These are phyloP conservation scores for Triplophysa bombifrons DNA, from an alignment of 2,797 vertebrate species.

Conservation along the genomic window DNA sequence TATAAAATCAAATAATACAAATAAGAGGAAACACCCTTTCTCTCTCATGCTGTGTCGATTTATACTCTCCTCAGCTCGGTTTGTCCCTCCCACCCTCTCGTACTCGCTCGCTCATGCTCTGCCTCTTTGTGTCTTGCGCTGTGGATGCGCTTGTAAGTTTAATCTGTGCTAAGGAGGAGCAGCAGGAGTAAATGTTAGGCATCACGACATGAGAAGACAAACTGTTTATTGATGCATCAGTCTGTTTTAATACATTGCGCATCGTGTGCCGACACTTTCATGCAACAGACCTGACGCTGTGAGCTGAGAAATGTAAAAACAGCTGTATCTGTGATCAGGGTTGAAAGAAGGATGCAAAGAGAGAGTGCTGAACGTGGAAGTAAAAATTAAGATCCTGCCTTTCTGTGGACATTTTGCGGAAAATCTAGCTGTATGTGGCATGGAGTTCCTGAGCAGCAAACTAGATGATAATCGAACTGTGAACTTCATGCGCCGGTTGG, in stretches of 20 bases:
- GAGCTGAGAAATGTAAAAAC: conserved; percentile 63
- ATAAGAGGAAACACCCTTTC: conserved; percentile 51
- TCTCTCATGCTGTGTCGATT: conserved; percentile 62
- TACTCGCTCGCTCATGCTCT: conserved; percentile 48
- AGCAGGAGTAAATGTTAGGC: conserved; percentile 61
- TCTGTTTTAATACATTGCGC: conserved; percentile 52
- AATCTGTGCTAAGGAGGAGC: conserved; percentile 68
- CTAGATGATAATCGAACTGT: not conserved
- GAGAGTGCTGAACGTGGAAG: conserved; percentile 1
- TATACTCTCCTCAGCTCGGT: conserved; percentile 39
- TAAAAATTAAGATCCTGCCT: conserved; percentile 40
- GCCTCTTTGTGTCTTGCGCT: conserved; percentile 59
- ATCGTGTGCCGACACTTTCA: conserved; percentile 55
- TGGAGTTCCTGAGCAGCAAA: not conserved
- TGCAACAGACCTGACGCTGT: conserved; percentile 60
- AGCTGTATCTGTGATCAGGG: conserved; percentile 55
- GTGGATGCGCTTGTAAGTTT: conserved; percentile 71
- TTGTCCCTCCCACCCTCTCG: conserved; percentile 40
- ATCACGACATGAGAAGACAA: conserved; percentile 58
- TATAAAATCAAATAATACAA: not conserved
- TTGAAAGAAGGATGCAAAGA: conserved; percentile 42
- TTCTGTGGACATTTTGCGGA: not conserved
- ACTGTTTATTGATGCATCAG: conserved; percentile 58
- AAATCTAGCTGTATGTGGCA: not conserved
- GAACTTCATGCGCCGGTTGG: conserved; percentile 8